Evolutionary conservation across 2,888 invertebrate genomes (phyloP).

Genomic region (Halocaridina rubra): DNA sequence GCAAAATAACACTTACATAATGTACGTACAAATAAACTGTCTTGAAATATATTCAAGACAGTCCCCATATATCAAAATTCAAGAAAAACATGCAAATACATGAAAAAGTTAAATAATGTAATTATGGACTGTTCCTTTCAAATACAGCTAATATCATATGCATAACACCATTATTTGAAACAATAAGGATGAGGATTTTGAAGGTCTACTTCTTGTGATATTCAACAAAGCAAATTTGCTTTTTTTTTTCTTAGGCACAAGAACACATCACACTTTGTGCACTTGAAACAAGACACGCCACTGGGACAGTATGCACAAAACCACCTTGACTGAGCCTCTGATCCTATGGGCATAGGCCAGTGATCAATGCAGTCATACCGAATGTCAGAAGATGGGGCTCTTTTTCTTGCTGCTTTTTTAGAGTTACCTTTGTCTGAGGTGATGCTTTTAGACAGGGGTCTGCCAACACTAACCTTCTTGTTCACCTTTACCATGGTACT

Average conservation of each 20-base stretch:
- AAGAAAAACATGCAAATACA: too few species aligned
- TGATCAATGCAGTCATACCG: slow-evolving; percentile 15
- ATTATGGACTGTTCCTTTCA: too few species aligned
- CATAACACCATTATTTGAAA: background rate
- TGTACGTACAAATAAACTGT: too few species aligned
- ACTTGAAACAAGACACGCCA: slow-evolving; percentile 15
- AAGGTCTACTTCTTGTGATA: slow-evolving; percentile 13
- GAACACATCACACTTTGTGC: slow-evolving; percentile 20
- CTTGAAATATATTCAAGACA: too few species aligned
- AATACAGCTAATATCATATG: too few species aligned
- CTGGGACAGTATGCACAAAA: background rate
- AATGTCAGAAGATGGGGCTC: background rate
- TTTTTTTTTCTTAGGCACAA: slow-evolving; percentile 9
- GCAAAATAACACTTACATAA: too few species aligned
- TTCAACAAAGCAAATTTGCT: slow-evolving; percentile 22
- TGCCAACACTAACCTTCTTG: slow-evolving; percentile 16
- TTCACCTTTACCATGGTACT: slow-evolving; percentile 2
- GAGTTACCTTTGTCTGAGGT: background rate
- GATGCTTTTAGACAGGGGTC: background rate
- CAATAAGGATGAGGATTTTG: background rate
- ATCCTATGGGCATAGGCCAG: slow-evolving; percentile 11
- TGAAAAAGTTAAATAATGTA: too few species aligned
- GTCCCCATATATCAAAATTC: too few species aligned
- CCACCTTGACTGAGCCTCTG: slow-evolving; percentile 1
- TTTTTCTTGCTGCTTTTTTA: background rate